A percentile compares a stretch with the other conserved stretches of the same genome.
phyloP scores from a whole-genome alignment of 2,797 vertebrate species.

The Ptychadena robeensis region DNA sequence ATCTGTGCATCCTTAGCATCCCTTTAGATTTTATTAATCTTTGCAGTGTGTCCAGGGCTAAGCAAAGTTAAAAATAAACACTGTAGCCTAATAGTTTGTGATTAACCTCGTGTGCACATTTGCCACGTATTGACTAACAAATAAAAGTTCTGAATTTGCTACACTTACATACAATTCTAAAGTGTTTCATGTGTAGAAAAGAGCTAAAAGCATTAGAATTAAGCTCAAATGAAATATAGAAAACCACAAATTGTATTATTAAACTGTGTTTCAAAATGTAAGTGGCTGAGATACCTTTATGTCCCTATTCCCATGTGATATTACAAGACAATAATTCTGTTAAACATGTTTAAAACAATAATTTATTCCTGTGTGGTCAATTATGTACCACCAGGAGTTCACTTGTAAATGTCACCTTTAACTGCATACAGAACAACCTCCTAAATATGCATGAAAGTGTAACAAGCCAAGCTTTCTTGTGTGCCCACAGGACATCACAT shows the following conservation, averaged over 20 bases:
- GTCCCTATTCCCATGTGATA: not conserved
- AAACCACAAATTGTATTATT: not conserved
- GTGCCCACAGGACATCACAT: conserved; percentile 50
- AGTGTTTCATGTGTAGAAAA: not conserved
- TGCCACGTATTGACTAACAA: not conserved
- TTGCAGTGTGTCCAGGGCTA: too few species aligned
- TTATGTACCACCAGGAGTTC: conserved; percentile 31
- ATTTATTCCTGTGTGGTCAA: conserved; percentile 50
- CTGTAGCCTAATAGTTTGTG: too few species aligned
- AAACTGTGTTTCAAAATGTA: not conserved
- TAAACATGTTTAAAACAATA: conserved; percentile 43
- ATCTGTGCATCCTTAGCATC: too few species aligned
- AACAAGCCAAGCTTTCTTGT: conserved; percentile 51
- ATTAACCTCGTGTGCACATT: too few species aligned
- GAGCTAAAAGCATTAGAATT: not conserved
- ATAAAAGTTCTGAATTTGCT: not conserved
- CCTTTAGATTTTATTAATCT: too few species aligned
- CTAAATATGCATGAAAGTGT: conserved; percentile 54
- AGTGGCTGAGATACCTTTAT: not conserved
- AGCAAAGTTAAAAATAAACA: too few species aligned
- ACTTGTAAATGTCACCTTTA: conserved; percentile 55
- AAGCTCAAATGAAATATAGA: conserved; percentile 4
- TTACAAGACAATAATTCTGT: conserved; percentile 24
- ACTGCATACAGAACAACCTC: conserved; percentile 35
- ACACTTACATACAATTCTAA: not conserved